Percentiles rank a stretch among this genome's conserved stretches.
These are phyloP conservation scores for human (Homo sapiens) DNA, from an alignment of 2,113 vertebrate genomes.

Conservation along the genomic window DNA sequence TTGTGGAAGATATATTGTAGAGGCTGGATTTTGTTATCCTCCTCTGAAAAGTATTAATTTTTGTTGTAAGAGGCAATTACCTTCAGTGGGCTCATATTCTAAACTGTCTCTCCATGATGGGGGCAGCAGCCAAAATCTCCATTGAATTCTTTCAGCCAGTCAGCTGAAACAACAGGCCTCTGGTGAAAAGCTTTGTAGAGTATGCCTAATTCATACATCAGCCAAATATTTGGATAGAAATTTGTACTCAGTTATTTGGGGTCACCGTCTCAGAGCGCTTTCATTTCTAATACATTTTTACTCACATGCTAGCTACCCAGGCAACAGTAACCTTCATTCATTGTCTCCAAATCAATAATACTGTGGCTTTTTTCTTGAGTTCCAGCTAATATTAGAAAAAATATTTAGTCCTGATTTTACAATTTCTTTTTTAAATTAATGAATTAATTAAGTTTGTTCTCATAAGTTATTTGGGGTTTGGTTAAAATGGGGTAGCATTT, in stretches of 20 bases:
- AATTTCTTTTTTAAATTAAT: not conserved
- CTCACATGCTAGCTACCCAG: not conserved
- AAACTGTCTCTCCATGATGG: not conserved
- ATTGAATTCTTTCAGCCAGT: not conserved
- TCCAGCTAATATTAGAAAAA: not conserved
- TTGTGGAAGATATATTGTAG: not conserved
- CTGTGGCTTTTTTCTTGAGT: not conserved
- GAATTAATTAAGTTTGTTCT: no score
- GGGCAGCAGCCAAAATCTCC: not conserved
- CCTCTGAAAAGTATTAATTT: not conserved
- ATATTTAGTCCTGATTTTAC: not conserved
- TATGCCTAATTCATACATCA: not conserved
- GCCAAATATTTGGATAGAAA: not conserved
- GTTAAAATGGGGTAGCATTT: no score
- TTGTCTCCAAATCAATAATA: not conserved
- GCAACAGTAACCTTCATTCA: not conserved
- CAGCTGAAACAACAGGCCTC: not conserved
- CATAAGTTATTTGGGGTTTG: no score
- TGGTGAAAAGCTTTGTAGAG: not conserved
- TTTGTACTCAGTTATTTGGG: not conserved
- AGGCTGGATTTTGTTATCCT: not conserved
- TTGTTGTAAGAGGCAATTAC: not conserved
- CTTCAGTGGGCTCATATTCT: not conserved
- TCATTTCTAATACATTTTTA: not conserved
- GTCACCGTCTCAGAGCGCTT: not conserved